Conservation (phyloP, 1,140 invertebrate species). For the Macrostomum lignano region DNA sequence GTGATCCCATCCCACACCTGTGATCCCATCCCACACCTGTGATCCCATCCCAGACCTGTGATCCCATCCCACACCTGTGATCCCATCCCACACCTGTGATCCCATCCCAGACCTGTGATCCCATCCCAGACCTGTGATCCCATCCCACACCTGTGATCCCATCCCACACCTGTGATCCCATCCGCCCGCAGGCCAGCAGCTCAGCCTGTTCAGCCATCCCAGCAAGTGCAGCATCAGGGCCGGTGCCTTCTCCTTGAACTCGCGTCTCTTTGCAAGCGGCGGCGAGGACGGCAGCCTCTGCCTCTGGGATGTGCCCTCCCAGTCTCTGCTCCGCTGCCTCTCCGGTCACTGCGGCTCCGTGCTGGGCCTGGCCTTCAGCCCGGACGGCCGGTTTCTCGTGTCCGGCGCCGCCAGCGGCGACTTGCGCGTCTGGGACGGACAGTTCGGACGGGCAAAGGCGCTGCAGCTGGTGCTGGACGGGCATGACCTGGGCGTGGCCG, state of each 20-base stretch:
- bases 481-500: constrained; percentile 43
- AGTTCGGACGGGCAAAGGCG: constrained; percentile 22
- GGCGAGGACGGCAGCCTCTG: constrained; percentile 44
- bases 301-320: constrained; percentile 39
- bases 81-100: too few species aligned
- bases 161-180: too few species aligned
- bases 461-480: constrained; percentile 34
- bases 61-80: too few species aligned
- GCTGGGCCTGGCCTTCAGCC: constrained; percentile 37
- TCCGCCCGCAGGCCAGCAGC: too few species aligned
- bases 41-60: too few species aligned
- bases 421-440: constrained; percentile 36
- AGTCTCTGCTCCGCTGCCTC: constrained; percentile 13
- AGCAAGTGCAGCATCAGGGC: too few species aligned
- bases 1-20: too few species aligned
- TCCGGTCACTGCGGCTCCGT: constrained; percentile 35
- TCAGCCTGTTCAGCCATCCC: too few species aligned
- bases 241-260: constrained; percentile 40
- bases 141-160: too few species aligned
- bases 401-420: constrained; percentile 39
- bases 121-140: too few species aligned
- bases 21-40: too few species aligned
- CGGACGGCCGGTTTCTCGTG: constrained; percentile 39
- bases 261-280: constrained; percentile 36
- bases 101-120: too few species aligned